Evolutionary conservation across 1,140 invertebrate genomes (phyloP), one percentile per base, ranked within the genome.

Genomic region (Drosophila subobscura): DNA sequence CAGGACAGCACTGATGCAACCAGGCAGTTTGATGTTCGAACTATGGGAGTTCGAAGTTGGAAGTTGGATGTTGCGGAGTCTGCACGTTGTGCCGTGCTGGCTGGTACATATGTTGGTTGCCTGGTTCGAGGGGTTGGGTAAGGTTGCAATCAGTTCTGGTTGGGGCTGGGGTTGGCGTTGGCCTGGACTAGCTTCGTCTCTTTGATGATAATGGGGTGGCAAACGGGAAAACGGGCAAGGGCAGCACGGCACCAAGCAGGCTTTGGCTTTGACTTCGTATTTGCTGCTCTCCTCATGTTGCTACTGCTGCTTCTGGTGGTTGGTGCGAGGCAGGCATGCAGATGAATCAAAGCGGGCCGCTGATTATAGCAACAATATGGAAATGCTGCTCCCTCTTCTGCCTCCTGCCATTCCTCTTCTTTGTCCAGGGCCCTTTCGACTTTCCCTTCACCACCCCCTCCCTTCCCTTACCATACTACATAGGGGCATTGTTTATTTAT

Each of bases 351-450:
- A 84, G 80, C 80, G 74, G 33, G 80, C 72, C 79, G 80, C 79
- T 84, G 79, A 84, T 84, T 84, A 84, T 84, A 84, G 79, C 79
- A 84, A 84, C 80, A 84, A 84, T 84, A 84, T 84, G 80, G 79
- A 85, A 84, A 77, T 84, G 63, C 80, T 77, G 67, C 71, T 67
- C 54, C 12, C 20, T 14, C 37, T 27, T 12, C 51, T 20, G 5
- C 41, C 33, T 14, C 20, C 42, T 50, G n/a, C 29, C 29, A 33
- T 33, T 37, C 33, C 10, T 37, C 33, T 37, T 37, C 33, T 37
- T 8, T 37, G 33, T 37, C 33, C 33, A 37, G 33, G 33, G 10
- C 33, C 10, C 33, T 12, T 12, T 37, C 33, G 33, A 37, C 33
- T 37, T 37, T 37, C 53, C 71, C 51, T 60, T 72, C 58, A 46